Conservation (phyloP, 1,140 invertebrate species). For the Magallana angulata region DNA sequence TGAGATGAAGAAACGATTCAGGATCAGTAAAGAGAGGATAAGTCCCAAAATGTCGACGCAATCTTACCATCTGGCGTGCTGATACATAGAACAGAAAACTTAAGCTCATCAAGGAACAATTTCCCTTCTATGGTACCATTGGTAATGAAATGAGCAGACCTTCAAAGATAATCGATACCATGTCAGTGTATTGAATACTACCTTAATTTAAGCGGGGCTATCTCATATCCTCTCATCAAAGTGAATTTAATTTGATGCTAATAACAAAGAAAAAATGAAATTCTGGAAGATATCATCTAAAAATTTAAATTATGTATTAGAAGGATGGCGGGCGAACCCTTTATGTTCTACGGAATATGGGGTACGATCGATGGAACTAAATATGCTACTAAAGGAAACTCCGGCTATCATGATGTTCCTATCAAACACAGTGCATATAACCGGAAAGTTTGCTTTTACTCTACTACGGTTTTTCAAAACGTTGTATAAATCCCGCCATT, state of each 20-base stretch:
- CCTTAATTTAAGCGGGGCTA: background rate
- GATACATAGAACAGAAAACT: too few relatives aligned
- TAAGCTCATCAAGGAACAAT: too few relatives aligned
- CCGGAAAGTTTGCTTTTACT: background rate
- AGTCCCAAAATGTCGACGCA: too few relatives aligned
- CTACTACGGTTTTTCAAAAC: background rate
- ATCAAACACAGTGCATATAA: background rate
- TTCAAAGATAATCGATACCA: too few relatives aligned
- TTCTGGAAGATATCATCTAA: background rate
- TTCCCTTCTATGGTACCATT: too few relatives aligned
- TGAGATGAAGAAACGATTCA: too few relatives aligned
- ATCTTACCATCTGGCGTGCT: too few relatives aligned
- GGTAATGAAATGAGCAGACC: too few relatives aligned
- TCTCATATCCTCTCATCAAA: slow-evolving; percentile 22
- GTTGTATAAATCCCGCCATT: background rate
- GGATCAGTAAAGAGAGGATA: too few relatives aligned
- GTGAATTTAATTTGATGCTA: background rate
- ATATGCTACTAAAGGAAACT: background rate
- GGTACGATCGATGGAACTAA: background rate
- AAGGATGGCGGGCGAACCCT: background rate
- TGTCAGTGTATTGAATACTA: background rate
- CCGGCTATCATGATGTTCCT: background rate
- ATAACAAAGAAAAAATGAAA: background rate
- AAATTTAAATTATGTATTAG: background rate
- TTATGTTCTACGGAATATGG: background rate